Evolutionary conservation across 2,113 vertebrate species (phyloP), one percentile per base, ranked within the genome.

Genomic region (Tinamus guttatus): DNA sequence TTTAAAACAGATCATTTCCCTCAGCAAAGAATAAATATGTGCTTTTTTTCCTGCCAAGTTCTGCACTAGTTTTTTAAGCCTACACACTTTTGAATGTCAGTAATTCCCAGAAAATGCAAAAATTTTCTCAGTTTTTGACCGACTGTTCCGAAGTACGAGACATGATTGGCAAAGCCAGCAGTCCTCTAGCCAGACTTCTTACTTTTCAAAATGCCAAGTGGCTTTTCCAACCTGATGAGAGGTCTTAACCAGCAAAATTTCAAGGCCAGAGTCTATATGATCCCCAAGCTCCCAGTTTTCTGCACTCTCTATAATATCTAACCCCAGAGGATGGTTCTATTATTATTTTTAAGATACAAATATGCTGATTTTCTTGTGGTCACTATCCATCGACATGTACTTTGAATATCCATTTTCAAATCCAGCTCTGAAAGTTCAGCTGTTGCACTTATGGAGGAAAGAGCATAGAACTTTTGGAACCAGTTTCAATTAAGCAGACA

Each of bases 221-320:
- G 20, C 11, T 49, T 69, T 54, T 51, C 2, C 69, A 76, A 38
- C 32, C 11, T 4, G 1, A 14, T 17, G 40, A 70, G 75, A 21
- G 11, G 8, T 54, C 28, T 54, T 17, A 85, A 49, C 2, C 3
- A 7, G 20, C 1, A 30, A 0, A 5, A 8, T 7, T 70, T 43
- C 47, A 64, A 25, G 34, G 49, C 5, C 18, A n/a, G 36, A 45
- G 19, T 67, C 27, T 12, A 47, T 30, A 38, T 2, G 3, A 45
- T 24, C 22, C 28, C 6, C 22, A 68, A 30, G 59, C 25, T 43
- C 30, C 41, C 30, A 73, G 9, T 62, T 47, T 54, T 6, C 18
- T 74, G 17, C 28, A 45, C 9, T 51, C 32, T 14, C 65, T 59
- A 18, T 24, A 56, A 13, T 51, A 36, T 43, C 8, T 65, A 40